Evolutionary conservation across 2,113 vertebrate genomes (phyloP), one percentile per base, ranked within the genome.

Genomic region (Tragelaphus imberbis): DNA sequence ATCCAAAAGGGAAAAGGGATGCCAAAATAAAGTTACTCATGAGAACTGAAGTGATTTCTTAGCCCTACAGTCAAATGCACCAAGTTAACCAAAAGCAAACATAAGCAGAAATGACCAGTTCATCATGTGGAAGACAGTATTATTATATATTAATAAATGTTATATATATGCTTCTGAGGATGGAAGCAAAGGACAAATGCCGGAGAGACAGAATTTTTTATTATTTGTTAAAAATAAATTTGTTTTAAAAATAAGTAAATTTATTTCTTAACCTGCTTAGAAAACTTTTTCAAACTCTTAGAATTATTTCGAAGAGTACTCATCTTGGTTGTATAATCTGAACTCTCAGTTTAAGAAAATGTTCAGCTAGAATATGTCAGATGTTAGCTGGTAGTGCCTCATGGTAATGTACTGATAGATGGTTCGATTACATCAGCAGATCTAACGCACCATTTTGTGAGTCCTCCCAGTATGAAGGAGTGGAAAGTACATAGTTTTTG

Each of bases 11-110:
- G 40, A 94, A 93, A 36, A 44, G 36, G 84, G 55, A 92, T 81
- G 63, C 30, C 84, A 97, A 97, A 96, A 94, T 90, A 92, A 92
- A 97, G 81, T 92, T 94, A 88, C 58, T 94, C 33, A 65, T 30
- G 94, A 95, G 81, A 36, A 81, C 0, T 59, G 36, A 88, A 77
- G 59, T 88, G 79, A 94, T 94, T 82, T 94, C 88, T 92, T 92
- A 95, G 63, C 33, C 56, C 36, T 94, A 19, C 51, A 61, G 47
- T 84, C 59, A 94, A 81, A 55, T 12, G 36, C 5, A 6, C 71
- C 86, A 71, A 97, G 58, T 63, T 88, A 95, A 93, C 77, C 65
- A 75, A 94, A 97, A 97, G 28, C 53, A 90, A 94, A 92, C 3
- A 23, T 47, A 94, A 77, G 6, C 56, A 44, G 6, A 2, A 88